Conservation (phyloP, 1,140 invertebrate genomes). For the Drosophila chauvacae region DNA sequence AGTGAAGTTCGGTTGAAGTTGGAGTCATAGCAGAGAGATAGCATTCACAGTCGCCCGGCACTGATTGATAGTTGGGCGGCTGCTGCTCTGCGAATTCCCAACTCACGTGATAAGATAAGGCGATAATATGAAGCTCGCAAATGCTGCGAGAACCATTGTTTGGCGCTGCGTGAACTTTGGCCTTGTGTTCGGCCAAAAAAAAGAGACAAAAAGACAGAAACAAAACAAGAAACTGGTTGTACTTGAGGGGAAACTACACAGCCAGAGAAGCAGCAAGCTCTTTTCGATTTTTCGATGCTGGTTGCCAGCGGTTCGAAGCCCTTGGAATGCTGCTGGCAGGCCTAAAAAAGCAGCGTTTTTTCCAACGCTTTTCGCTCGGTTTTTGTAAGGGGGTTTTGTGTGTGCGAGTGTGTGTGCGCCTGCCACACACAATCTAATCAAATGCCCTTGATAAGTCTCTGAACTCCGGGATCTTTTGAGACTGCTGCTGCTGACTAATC, state of each 20-base stretch:
- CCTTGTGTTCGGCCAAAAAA: slow-evolving; percentile 42
- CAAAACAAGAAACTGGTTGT: slow-evolving; percentile 46
- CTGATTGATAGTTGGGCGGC: slow-evolving; percentile 43
- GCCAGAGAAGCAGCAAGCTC: slow-evolving; percentile 10
- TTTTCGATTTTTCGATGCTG: slow-evolving; percentile 36
- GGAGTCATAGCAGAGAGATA: slow-evolving; percentile 16
- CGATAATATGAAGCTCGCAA: slow-evolving; percentile 16
- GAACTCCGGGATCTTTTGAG: slow-evolving; percentile 43
- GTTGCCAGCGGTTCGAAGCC: slow-evolving; percentile 35
- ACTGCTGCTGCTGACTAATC: slow-evolving; percentile 38
- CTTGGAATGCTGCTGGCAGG: slow-evolving; percentile 48
- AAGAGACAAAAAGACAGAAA: slow-evolving; percentile 11
- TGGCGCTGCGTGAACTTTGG: slow-evolving; percentile 46
- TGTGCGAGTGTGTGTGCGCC: neutral
- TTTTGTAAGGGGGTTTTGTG: slow-evolving; percentile 4
- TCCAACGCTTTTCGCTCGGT: slow-evolving; percentile 10
- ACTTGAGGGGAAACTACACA: slow-evolving; percentile 38
- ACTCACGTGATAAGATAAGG: slow-evolving; percentile 36
- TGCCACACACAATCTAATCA: slow-evolving; percentile 39
- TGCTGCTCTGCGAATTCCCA: slow-evolving; percentile 26
- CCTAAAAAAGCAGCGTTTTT: slow-evolving; percentile 30
- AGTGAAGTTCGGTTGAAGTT: slow-evolving; percentile 1
- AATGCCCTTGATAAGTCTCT: slow-evolving; percentile 48
- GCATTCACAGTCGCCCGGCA: slow-evolving; percentile 12
- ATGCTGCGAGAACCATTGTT: slow-evolving; percentile 45